Percentiles rank a stretch among this genome's conserved stretches.
Conservation (phyloP, 2,888 invertebrate genomes). For the Ichneumoninae sp. region DNA sequence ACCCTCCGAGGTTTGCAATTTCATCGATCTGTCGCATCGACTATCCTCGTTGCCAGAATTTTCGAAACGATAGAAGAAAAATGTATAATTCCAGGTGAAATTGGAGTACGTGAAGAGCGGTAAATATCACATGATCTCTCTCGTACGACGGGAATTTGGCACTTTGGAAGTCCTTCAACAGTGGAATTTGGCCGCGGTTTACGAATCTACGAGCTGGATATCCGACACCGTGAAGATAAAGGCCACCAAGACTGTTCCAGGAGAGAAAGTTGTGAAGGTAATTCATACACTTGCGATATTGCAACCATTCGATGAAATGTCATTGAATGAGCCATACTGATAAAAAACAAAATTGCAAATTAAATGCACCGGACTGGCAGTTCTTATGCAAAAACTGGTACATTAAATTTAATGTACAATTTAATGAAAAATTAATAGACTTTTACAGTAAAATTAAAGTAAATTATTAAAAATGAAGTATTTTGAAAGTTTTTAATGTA, state of each 20-base stretch:
- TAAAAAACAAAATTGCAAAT: too few relatives aligned
- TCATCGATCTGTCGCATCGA: neutral
- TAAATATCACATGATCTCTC: conserved; percentile 75
- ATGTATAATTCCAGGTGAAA: conserved; percentile 71
- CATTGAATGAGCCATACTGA: too few relatives aligned
- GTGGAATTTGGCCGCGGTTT: conserved; percentile 79
- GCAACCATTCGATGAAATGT: neutral
- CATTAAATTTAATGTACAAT: neutral
- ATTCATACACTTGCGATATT: conserved; percentile 2
- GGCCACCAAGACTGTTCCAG: conserved; percentile 76
- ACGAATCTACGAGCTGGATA: conserved; percentile 78
- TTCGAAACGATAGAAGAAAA: neutral
- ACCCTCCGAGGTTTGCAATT: conserved; percentile 76
- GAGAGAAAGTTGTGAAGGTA: conserved; percentile 79
- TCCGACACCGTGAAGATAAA: conserved; percentile 79
- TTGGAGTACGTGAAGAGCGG: conserved; percentile 74
- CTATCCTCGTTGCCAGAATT: neutral
- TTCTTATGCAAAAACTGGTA: too few relatives aligned
- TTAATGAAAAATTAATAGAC: neutral
- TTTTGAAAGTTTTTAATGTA: too few relatives aligned
- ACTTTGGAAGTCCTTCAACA: conserved; percentile 76
- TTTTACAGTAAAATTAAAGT: too few relatives aligned
- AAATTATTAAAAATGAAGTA: too few relatives aligned
- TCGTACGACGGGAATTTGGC: conserved; percentile 77
- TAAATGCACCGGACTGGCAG: too few relatives aligned